A percentile compares a stretch with the other conserved stretches of the same genome.
Conservation (phyloP, 2,797 vertebrate species). For the Sebastes steindachneri region DNA sequence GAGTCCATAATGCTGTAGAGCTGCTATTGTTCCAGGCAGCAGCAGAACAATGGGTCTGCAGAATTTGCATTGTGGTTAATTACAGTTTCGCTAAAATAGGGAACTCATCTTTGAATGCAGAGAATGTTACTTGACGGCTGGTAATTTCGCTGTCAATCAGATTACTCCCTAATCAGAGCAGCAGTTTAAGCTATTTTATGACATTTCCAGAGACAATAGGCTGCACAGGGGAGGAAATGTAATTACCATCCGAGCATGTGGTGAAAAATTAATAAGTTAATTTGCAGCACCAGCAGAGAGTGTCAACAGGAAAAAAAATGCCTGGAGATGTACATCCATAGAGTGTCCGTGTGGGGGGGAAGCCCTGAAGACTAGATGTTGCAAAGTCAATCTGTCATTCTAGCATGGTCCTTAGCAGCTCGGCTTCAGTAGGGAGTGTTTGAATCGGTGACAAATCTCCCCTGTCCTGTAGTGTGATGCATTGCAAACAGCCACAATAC, state of each 20-base stretch:
- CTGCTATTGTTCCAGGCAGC: constrained; percentile 52
- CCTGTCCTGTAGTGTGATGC: constrained; percentile 64
- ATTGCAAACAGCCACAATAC: constrained; percentile 65
- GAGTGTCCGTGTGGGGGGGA: constrained; percentile 57
- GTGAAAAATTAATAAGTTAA: constrained; percentile 82
- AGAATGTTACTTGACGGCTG: constrained; percentile 72
- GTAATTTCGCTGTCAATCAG: constrained; percentile 81
- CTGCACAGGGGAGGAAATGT: constrained; percentile 77
- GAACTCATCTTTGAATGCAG: constrained; percentile 70
- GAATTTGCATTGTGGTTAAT: constrained; percentile 70
- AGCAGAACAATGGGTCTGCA: constrained; percentile 57
- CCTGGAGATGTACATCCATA: constrained; percentile 60
- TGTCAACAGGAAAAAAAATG: constrained; percentile 67
- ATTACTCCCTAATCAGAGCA: constrained; percentile 77
- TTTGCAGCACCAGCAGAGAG: constrained; percentile 77
- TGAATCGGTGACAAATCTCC: constrained; percentile 71
- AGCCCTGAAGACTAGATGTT: constrained; percentile 57
- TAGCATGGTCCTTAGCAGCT: constrained; percentile 43
- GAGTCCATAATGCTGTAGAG: constrained; percentile 41
- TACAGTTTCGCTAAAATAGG: constrained; percentile 64
- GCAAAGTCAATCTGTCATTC: constrained; percentile 68
- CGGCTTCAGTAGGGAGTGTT: constrained; percentile 50
- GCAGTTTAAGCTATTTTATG: constrained; percentile 79
- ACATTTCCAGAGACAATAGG: constrained; percentile 81
- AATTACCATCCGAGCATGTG: constrained; percentile 81